These are phyloP conservation scores for Cosmorhoe ocellata DNA, from an alignment of 2,888 invertebrate genomes.

Conservation along the genomic window DNA sequence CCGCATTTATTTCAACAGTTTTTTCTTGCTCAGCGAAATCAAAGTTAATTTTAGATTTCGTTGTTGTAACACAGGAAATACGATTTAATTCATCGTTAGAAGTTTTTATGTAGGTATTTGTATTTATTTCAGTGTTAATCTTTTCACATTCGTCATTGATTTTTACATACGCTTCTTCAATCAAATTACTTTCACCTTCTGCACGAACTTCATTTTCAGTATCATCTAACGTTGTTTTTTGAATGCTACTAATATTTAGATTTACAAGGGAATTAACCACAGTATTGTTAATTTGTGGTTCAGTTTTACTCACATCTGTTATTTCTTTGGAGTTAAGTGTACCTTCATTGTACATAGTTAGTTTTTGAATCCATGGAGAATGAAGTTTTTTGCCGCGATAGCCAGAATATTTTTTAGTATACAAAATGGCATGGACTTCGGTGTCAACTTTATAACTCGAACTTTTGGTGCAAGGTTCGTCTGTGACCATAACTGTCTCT, in stretches of 20 bases:
- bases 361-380: slow-evolving; percentile 66
- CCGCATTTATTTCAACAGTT: slow-evolving; percentile 1
- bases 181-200: background rate
- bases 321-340: background rate
- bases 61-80: background rate
- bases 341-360: slow-evolving; percentile 51
- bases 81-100: background rate
- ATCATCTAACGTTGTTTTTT: background rate
- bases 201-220: background rate
- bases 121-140: background rate
- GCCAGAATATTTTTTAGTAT: background rate
- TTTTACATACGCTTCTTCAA: background rate
- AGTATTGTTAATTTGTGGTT: background rate
- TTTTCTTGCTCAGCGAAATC: background rate
- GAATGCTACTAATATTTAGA: background rate
- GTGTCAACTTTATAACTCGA: background rate
- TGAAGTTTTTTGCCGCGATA: slow-evolving; percentile 50
- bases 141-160: background rate
- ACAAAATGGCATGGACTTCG: background rate
- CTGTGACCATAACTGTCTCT: background rate
- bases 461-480: background rate
- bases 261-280: background rate
- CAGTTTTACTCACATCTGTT: slow-evolving; percentile 15
- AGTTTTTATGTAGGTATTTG: background rate
- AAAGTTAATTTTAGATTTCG: background rate